Evolutionary conservation across 2,888 invertebrate species (phyloP).

Genomic region (Agrochola lychnidis): DNA sequence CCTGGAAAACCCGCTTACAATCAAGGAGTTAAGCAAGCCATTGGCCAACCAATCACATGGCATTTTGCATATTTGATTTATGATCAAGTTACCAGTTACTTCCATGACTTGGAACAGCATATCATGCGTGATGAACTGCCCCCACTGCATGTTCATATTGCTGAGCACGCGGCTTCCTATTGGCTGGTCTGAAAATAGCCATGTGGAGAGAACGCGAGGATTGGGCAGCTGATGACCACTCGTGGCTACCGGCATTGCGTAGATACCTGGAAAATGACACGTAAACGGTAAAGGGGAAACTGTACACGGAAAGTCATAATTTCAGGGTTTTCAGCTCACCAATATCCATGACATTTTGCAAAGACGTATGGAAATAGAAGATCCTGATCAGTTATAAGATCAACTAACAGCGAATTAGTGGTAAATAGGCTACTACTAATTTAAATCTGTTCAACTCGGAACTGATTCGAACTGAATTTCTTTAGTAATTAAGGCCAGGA

Average conservation of each 20-base stretch:
- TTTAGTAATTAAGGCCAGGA: too few species aligned
- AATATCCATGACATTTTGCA: background rate
- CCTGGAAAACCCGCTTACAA: background rate
- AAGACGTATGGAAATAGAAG: background rate
- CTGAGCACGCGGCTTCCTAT: conserved; percentile 89
- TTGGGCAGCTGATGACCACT: conserved; percentile 91
- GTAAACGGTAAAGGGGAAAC: background rate
- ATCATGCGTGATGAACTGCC: conserved; percentile 94
- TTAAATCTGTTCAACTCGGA: background rate
- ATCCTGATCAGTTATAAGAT: background rate
- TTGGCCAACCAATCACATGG: background rate
- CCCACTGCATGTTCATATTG: conserved; percentile 93
- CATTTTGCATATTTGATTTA: background rate
- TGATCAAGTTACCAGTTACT: conserved; percentile 81
- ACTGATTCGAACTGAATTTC: background rate
- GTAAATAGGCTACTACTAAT: too few species aligned
- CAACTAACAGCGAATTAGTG: background rate
- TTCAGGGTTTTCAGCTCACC: background rate
- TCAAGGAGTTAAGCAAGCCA: background rate
- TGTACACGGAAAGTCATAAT: background rate
- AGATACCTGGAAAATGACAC: conserved; percentile 76
- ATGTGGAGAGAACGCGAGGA: conserved; percentile 91
- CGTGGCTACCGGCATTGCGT: conserved; percentile 88
- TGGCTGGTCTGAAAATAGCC: conserved; percentile 89
- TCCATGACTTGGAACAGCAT: conserved; percentile 92